Evolutionary conservation across 2,888 invertebrate genomes (phyloP).

Genomic region (Drosophila rellima): DNA sequence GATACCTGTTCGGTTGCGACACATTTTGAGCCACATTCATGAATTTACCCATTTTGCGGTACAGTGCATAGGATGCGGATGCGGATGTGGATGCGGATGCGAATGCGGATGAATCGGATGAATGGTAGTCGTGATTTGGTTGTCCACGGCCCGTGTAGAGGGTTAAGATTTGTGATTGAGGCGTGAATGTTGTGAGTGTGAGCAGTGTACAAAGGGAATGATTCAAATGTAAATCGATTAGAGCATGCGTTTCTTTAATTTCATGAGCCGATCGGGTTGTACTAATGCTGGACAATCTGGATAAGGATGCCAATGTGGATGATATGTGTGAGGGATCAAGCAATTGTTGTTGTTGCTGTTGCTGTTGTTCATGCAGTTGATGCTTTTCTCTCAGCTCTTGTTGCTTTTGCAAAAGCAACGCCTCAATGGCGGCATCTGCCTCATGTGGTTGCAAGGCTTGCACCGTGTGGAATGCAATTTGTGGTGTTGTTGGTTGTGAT

Average conservation of each 20-base stretch:
- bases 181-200: conserved; percentile 82
- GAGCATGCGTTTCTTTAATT: conserved; percentile 83
- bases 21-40: conserved; percentile 81
- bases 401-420: conserved; percentile 75
- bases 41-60: conserved; percentile 84
- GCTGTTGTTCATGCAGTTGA: conserved; percentile 9
- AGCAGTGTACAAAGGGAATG: conserved; percentile 83
- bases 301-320: conserved; percentile 50
- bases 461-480: conserved; percentile 79
- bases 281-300: conserved; percentile 51
- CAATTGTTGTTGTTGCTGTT: conserved; percentile 23
- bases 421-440: conserved; percentile 82
- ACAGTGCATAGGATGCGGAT: conserved; percentile 67
- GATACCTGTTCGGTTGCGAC: conserved; percentile 87
- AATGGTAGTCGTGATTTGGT: conserved; percentile 38
- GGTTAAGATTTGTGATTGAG: conserved; percentile 84
- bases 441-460: conserved; percentile 80
- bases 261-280: conserved; percentile 56
- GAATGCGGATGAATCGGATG: conserved; percentile 49
- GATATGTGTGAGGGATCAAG: conserved; percentile 49
- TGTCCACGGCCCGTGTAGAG: conserved; percentile 69
- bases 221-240: conserved; percentile 83
- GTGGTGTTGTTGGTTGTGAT: conserved; percentile 25
- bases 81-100: conserved; percentile 39
- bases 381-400: conserved; percentile 48